Evolutionary conservation across 1,140 invertebrate genomes (phyloP), one percentile per base, ranked within the genome.

Genomic region (Ruditapes philippinarum): DNA sequence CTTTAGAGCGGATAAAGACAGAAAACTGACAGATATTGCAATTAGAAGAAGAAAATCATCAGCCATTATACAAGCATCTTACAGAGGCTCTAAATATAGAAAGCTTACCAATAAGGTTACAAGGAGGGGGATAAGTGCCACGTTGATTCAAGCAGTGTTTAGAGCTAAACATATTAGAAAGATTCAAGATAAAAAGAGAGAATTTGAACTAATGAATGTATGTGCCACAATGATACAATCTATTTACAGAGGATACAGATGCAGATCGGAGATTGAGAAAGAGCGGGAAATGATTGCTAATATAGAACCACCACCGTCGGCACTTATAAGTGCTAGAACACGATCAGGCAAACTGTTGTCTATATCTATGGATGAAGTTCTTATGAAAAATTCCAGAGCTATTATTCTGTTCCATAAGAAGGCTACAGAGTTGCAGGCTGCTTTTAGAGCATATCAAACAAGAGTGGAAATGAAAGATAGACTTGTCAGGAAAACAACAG

Each of bases 321-420:
- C 25, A 5, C 19, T 65, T n/a, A 74, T 81, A 2, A 78, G 42
- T 40, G 84, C 73, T 1, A 87, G 74, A 49, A 79, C 74, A 40
- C 17, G 54, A 12, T 87, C 84, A 42, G 74, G 74, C n/a, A 78
- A 60, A 60, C 40, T 78, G 36, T 54, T 87, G 28, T 70, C 31
- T n/a, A 85, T 85, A 38, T 65, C 76, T 14, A 12, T 88, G 25
- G 86, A 88, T 31, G 86, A 88, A 12, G 62, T 73, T 25, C 49
- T 82, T 12, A 68, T 81, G 60, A 74, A 81, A 38, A 73, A 81
- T 25, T 45, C 60, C 2, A 51, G 86, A 73, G 78, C 86, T n/a
- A 87, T 87, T 17, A 87, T 87, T 42, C 28, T 87, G 36, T 87
- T 87, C 22, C 84, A 87, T 60, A 78, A 31, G 73, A 87, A 79